Evolutionary conservation across 2,888 invertebrate genomes (phyloP).

Genomic region (Agelastica alni): DNA sequence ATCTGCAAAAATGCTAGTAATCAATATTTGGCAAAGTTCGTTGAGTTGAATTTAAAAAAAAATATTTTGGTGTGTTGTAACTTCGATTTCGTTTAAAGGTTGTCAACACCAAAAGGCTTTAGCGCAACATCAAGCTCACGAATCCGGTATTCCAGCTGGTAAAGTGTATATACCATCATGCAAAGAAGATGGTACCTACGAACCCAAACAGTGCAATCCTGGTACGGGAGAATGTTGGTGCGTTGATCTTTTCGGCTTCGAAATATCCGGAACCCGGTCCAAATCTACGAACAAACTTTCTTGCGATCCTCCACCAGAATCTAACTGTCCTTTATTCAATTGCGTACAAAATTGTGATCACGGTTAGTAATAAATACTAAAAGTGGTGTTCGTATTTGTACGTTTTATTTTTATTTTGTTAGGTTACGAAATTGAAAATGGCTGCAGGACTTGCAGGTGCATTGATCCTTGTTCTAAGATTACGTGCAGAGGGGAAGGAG

Average conservation of each 20-base stretch:
- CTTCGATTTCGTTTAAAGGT: constrained; percentile 51
- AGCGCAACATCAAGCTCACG: constrained; percentile 67
- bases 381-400: too few species aligned
- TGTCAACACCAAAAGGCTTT: constrained; percentile 67
- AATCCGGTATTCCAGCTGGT: constrained; percentile 75
- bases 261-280: constrained; percentile 71
- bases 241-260: constrained; percentile 74
- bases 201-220: constrained; percentile 73
- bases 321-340: constrained; percentile 55
- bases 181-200: constrained; percentile 70
- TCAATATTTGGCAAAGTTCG: too few species aligned
- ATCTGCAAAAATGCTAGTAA: too few species aligned
- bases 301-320: constrained; percentile 54
- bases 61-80: too few species aligned
- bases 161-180: constrained; percentile 78
- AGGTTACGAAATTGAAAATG: constrained; percentile 18
- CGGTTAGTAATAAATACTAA: constrained; percentile 56
- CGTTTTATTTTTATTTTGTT: too few species aligned
- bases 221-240: constrained; percentile 79
- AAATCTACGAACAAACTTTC: constrained; percentile 50
- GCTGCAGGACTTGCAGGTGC: constrained; percentile 77
- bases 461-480: constrained; percentile 77
- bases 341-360: constrained; percentile 66
- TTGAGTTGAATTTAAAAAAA: too few species aligned
- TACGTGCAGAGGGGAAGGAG: constrained; percentile 69